Percentiles rank a stretch among this genome's conserved stretches.
phyloP scores from a whole-genome alignment of 2,888 invertebrate species.

The Metallyticus violacea region DNA sequence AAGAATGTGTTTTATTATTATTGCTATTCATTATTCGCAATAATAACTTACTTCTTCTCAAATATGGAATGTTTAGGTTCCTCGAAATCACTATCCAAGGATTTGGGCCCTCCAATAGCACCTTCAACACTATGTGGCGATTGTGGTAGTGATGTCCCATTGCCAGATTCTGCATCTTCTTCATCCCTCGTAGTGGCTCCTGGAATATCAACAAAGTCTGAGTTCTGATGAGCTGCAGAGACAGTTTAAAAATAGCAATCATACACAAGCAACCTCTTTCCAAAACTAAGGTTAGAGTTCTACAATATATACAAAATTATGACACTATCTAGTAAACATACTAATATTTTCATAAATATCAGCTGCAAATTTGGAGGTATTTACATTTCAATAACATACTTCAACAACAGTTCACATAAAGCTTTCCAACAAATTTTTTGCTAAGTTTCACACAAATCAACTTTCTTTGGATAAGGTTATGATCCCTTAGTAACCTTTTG shows the following conservation, averaged over 20 bases:
- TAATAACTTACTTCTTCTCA: slow-evolving; percentile 41
- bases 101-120: slow-evolving; percentile 60
- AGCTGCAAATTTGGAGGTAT: no score
- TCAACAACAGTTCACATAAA: no score
- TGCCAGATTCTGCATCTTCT: slow-evolving; percentile 94
- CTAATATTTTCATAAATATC: no score
- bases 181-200: slow-evolving; percentile 52
- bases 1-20: no score
- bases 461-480: no score
- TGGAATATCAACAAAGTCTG: not conserved
- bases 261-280: not conserved
- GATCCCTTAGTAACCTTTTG: no score
- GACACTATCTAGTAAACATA: no score
- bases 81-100: slow-evolving; percentile 81
- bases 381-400: no score
- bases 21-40: no score
- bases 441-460: no score
- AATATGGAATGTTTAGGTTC: slow-evolving; percentile 58
- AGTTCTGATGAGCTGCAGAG: not conserved
- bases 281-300: not conserved
- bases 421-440: no score
- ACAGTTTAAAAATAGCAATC: not conserved
- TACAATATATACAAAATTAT: no score
- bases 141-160: slow-evolving; percentile 92
- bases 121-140: slow-evolving; percentile 89